phyloP scores from a whole-genome alignment of 2,113 vertebrate genomes.

The Brevimyrus niger region DNA sequence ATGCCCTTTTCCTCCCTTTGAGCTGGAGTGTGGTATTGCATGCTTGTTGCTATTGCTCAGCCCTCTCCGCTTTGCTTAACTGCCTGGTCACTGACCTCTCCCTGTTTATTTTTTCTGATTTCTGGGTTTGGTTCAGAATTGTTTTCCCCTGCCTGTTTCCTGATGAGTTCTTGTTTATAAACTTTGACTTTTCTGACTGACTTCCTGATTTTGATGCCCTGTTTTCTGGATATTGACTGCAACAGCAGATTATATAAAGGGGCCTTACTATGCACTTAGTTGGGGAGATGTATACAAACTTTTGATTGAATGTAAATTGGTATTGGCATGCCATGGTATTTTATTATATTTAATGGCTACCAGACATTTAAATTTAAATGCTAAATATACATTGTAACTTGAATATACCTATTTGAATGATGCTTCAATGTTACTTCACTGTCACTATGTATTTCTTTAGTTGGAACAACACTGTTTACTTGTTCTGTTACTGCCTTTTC shows the following conservation, averaged over 20 bases:
- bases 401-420: background rate
- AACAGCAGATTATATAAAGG: background rate
- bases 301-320: background rate
- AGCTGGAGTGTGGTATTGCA: background rate
- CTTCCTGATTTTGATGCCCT: background rate
- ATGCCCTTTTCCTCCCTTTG: background rate
- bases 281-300: background rate
- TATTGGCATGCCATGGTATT: background rate
- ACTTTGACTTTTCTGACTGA: background rate
- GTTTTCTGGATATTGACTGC: background rate
- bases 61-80: background rate
- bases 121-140: background rate
- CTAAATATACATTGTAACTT: background rate
- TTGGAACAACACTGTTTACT: background rate
- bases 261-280: background rate
- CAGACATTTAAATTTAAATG: background rate
- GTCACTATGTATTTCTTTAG: background rate
- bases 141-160: background rate
- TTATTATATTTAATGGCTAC: background rate
- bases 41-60: background rate
- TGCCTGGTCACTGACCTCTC: background rate
- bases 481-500: background rate
- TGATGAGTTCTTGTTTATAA: background rate
- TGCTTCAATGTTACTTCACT: background rate
- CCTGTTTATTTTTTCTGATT: background rate